phyloP scores from a whole-genome alignment of 2,888 invertebrate genomes.

The Sialis lutaria region DNA sequence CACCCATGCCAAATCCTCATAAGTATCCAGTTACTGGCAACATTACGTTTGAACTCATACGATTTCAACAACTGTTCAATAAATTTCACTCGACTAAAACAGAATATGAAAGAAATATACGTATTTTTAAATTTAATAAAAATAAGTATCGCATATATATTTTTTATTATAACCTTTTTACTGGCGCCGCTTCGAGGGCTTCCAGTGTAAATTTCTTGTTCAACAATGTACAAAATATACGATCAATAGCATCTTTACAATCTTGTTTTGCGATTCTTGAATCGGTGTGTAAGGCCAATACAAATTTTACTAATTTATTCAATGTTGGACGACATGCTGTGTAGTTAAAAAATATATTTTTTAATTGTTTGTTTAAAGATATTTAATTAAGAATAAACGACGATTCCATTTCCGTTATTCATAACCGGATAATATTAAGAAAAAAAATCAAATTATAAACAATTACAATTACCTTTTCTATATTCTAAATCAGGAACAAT shows the following conservation, averaged over 20 bases:
- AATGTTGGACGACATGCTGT: too few species aligned
- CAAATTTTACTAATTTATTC: neutral
- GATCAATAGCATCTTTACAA: constrained; percentile 2
- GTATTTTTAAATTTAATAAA: neutral
- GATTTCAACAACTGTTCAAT: constrained; percentile 1
- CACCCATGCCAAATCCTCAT: constrained; percentile 3
- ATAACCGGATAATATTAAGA: too few species aligned
- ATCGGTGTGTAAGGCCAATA: neutral
- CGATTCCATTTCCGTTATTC: too few species aligned
- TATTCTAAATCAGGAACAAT: constrained; percentile 1
- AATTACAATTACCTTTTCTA: neutral
- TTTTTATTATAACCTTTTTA: neutral
- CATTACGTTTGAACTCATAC: constrained; percentile 1
- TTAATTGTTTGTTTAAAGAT: too few species aligned
- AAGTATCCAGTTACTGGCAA: constrained; percentile 3
- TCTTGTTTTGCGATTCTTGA: neutral
- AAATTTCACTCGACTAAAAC: neutral
- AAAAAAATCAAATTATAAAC: too few species aligned
- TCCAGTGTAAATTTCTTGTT: neutral
- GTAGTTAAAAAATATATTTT: too few species aligned
- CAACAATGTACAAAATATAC: neutral
- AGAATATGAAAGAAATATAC: neutral
- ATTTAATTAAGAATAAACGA: too few species aligned
- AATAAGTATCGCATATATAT: too few species aligned
- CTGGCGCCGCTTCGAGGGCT: neutral